Conservation (phyloP, 2,113 vertebrate genomes). For the Cacatua alba region DNA sequence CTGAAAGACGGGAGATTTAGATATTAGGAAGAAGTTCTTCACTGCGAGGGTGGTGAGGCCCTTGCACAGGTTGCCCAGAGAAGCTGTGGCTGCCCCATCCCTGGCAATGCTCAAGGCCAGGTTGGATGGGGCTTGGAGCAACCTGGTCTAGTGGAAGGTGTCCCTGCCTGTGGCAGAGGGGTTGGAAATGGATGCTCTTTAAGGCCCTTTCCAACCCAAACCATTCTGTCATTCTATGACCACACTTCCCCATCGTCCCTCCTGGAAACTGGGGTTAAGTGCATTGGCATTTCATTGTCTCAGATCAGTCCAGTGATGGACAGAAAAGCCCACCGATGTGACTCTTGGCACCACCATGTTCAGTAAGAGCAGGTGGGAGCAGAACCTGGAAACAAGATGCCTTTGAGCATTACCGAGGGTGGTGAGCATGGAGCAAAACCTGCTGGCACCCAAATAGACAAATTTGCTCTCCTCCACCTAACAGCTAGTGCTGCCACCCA, state of each 20-base stretch:
- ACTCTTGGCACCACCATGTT: not conserved
- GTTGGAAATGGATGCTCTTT: not conserved
- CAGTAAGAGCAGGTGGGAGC: not conserved
- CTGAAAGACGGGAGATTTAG: not conserved
- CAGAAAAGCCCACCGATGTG: rapidly evolving
- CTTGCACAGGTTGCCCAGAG: not conserved
- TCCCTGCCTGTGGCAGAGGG: not conserved
- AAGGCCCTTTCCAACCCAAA: not conserved
- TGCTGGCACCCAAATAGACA: rapidly evolving
- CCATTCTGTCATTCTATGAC: not conserved
- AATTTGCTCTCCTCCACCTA: rapidly evolving
- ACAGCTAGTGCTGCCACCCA: rapidly evolving
- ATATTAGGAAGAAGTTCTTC: not conserved
- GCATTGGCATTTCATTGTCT: not conserved
- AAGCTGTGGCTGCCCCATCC: not conserved
- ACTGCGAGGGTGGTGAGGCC: not conserved
- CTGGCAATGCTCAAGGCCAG: not conserved
- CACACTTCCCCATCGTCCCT: not conserved
- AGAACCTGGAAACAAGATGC: not conserved
- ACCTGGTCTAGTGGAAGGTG: not conserved
- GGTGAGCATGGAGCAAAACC: not conserved
- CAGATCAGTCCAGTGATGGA: not conserved
- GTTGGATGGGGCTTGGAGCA: not conserved
- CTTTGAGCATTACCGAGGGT: not conserved
- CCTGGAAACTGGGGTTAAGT: rapidly evolving